These are phyloP conservation scores for Astyanax mexicanus DNA, from an alignment of 2,797 vertebrate species.

Conservation along the genomic window DNA sequence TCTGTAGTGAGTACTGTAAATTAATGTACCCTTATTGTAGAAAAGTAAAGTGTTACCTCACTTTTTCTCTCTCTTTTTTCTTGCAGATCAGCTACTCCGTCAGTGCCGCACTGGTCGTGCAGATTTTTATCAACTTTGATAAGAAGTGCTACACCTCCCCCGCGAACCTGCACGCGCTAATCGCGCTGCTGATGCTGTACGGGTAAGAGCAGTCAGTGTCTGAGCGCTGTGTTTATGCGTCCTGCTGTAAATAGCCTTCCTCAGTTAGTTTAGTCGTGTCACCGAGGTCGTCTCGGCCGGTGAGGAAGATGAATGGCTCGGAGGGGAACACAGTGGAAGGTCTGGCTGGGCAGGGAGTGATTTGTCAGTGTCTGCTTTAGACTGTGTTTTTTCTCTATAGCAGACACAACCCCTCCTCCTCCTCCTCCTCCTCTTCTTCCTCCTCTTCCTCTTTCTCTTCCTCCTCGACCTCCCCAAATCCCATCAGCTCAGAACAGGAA, in stretches of 20 bases:
- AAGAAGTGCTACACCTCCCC: constrained; percentile 92
- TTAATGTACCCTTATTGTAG: too few species aligned
- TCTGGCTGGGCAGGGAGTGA: constrained; percentile 14
- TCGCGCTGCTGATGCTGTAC: constrained; percentile 86
- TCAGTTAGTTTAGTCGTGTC: background rate
- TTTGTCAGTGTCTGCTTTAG: constrained; percentile 37
- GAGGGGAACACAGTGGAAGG: constrained; percentile 11
- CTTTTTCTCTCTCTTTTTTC: too few species aligned
- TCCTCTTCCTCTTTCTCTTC: background rate
- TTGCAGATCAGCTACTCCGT: constrained; percentile 88
- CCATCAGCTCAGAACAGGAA: background rate
- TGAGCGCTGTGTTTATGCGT: background rate
- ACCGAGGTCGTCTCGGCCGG: background rate
- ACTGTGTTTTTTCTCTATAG: background rate
- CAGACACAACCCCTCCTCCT: background rate
- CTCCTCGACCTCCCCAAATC: background rate
- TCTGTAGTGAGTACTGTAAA: too few species aligned
- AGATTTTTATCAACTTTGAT: constrained; percentile 88
- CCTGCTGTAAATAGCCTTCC: background rate
- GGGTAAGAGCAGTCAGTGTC: constrained; percentile 71
- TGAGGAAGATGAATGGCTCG: constrained; percentile 6
- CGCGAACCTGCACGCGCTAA: constrained; percentile 84
- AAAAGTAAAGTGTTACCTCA: too few species aligned
- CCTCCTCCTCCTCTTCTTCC: background rate
- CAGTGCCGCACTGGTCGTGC: constrained; percentile 86